These are phyloP conservation scores for Pachyuromys duprasi DNA, from an alignment of 2,797 vertebrate genomes.

Conservation along the genomic window DNA sequence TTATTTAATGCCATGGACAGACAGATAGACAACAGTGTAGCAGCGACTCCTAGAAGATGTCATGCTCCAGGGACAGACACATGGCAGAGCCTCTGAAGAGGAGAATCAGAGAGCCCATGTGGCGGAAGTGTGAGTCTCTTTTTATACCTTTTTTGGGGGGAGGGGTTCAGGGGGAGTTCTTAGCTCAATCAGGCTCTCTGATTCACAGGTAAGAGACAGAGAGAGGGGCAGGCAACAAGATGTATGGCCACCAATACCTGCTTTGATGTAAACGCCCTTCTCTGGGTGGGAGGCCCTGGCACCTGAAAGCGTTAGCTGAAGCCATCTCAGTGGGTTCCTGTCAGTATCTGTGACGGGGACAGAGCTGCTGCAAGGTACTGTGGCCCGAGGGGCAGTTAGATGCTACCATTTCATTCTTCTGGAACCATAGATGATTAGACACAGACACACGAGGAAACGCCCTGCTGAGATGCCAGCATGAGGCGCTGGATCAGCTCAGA, in stretches of 20 bases:
- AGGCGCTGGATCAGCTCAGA: not conserved
- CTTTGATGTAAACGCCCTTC: not conserved
- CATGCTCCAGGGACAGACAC: not conserved
- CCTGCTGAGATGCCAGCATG: not conserved
- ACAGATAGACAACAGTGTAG: not conserved
- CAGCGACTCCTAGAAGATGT: not conserved
- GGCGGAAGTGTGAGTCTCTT: not conserved
- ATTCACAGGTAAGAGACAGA: not conserved
- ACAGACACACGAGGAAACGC: not conserved
- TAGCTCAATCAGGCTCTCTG: not conserved
- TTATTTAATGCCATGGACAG: not conserved
- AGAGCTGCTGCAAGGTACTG: not conserved
- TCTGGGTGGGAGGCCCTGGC: not conserved
- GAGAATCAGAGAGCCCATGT: not conserved
- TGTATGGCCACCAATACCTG: too few relatives aligned
- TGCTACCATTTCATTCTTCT: not conserved
- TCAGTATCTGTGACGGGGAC: not conserved
- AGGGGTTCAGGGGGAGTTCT: too few relatives aligned
- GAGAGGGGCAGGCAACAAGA: not conserved
- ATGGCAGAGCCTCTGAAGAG: not conserved
- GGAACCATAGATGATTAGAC: not conserved
- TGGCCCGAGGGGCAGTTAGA: not conserved
- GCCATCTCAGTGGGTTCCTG: not conserved
- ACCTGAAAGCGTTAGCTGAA: not conserved
- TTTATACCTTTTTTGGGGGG: not conserved